A percentile compares a stretch with the other conserved stretches of the same genome.
Evolutionary conservation across 2,888 invertebrate genomes (phyloP).

Genomic region (Eutolmus rufibarbis): DNA sequence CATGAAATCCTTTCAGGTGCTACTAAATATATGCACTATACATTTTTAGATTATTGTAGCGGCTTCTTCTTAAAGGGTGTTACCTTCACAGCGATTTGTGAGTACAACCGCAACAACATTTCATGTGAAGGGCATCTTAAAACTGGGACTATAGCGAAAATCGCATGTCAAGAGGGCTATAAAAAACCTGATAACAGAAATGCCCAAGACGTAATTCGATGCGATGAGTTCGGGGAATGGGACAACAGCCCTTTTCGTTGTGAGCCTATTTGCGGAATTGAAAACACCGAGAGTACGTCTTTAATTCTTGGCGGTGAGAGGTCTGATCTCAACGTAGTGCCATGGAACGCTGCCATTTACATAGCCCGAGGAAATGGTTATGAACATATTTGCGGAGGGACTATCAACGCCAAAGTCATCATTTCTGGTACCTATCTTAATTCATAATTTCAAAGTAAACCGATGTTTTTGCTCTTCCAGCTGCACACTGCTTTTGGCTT

Average conservation of each 20-base stretch:
- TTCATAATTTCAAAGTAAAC: not conserved
- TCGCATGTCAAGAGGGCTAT: constrained; percentile 44
- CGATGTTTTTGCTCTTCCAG: not conserved
- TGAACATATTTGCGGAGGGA: constrained; percentile 52
- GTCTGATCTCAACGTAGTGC: constrained; percentile 48
- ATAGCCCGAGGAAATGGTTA: not conserved
- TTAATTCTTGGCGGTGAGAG: not conserved
- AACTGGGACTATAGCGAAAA: constrained; percentile 47
- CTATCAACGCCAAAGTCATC: constrained; percentile 52
- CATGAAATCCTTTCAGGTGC: too few relatives aligned
- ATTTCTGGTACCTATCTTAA: constrained; percentile 50
- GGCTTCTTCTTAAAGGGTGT: too few relatives aligned
- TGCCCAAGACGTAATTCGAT: constrained; percentile 42
- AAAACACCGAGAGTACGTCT: not conserved
- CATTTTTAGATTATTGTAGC: too few relatives aligned
- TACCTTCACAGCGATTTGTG: too few relatives aligned
- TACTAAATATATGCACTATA: too few relatives aligned
- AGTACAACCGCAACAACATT: too few relatives aligned
- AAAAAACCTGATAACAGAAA: not conserved
- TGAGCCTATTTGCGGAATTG: constrained; percentile 53
- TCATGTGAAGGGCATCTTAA: not conserved
- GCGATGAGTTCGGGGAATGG: constrained; percentile 53
- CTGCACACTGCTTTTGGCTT: constrained; percentile 52
- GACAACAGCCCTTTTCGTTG: constrained; percentile 51
- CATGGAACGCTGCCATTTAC: constrained; percentile 56